Conservation (phyloP, 2,888 invertebrate species). For the Cataglyphis livida region DNA sequence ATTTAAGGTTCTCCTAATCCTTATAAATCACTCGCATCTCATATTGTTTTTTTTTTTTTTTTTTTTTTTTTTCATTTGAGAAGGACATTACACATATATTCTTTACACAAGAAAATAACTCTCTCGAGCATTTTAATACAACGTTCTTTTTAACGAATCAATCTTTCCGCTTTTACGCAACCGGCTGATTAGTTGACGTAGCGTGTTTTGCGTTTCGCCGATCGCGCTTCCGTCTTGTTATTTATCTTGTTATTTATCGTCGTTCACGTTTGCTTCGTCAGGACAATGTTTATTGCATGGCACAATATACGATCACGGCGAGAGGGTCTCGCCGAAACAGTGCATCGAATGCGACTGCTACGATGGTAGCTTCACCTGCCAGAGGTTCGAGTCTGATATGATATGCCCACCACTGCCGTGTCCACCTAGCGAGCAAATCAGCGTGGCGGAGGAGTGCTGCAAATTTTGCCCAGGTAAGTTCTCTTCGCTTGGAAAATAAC, state of each 20-base stretch:
- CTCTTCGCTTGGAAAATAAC: not conserved
- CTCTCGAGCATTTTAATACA: constrained; percentile 10
- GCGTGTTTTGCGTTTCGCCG: constrained; percentile 12
- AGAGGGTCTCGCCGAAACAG: constrained; percentile 90
- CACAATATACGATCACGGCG: constrained; percentile 93
- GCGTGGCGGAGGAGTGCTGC: constrained; percentile 95
- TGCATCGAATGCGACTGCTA: constrained; percentile 94
- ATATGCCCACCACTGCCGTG: constrained; percentile 93
- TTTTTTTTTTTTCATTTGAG: not conserved
- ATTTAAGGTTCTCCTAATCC: not conserved
- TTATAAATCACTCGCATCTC: constrained; percentile 1
- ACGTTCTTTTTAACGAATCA: not conserved
- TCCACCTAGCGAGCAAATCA: constrained; percentile 91
- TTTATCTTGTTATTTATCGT: constrained; percentile 55
- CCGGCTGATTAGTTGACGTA: constrained; percentile 25
- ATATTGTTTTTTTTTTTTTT: too few species aligned
- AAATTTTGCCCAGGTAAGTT: constrained; percentile 93
- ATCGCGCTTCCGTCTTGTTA: constrained; percentile 23
- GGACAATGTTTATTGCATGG: constrained; percentile 91
- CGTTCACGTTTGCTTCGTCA: constrained; percentile 84
- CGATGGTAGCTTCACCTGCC: constrained; percentile 93
- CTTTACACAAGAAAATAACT: not conserved
- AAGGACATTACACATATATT: not conserved
- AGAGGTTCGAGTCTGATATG: constrained; percentile 90
- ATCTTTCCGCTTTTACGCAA: constrained; percentile 21